A percentile compares a stretch with the other conserved stretches of the same genome.
These are phyloP conservation scores for Apodemia zela DNA, from an alignment of 2,888 invertebrate genomes.

Conservation along the genomic window DNA sequence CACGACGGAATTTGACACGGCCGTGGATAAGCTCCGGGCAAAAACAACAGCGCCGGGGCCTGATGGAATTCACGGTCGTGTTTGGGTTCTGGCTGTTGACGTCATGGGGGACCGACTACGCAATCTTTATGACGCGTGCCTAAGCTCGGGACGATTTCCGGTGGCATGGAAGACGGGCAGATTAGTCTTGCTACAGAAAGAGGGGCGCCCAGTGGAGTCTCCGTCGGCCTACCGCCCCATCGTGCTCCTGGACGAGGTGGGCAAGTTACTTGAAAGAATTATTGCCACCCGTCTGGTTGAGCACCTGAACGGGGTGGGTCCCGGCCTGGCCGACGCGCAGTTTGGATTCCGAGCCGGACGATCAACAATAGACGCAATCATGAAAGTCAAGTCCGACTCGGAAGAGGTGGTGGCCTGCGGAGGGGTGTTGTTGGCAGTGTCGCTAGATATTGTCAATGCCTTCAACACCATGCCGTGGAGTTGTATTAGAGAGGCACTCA, in stretches of 20 bases:
- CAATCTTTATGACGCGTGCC: not conserved
- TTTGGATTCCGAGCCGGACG: too few species aligned
- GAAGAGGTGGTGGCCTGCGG: too few species aligned
- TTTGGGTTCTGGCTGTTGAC: not conserved
- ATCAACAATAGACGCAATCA: too few species aligned
- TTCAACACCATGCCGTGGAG: too few species aligned
- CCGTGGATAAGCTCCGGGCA: not conserved
- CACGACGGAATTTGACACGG: not conserved
- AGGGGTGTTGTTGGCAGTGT: too few species aligned
- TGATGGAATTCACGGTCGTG: not conserved
- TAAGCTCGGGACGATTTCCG: not conserved
- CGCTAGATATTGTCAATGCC: too few species aligned
- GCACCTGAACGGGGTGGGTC: too few species aligned
- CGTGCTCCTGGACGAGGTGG: not conserved
- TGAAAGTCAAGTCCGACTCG: too few species aligned
- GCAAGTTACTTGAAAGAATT: not conserved
- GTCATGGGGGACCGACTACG: not conserved
- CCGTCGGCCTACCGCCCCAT: not conserved
- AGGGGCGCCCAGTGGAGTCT: not conserved
- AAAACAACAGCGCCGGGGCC: not conserved
- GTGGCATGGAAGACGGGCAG: not conserved
- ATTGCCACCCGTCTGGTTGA: too few species aligned
- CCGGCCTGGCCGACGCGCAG: too few species aligned
- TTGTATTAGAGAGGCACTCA: too few species aligned
- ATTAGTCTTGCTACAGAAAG: not conserved